A percentile compares a stretch with the other conserved stretches of the same genome.
Conservation (phyloP, 1,140 invertebrate genomes). For the Rhopalosiphum maidis region DNA sequence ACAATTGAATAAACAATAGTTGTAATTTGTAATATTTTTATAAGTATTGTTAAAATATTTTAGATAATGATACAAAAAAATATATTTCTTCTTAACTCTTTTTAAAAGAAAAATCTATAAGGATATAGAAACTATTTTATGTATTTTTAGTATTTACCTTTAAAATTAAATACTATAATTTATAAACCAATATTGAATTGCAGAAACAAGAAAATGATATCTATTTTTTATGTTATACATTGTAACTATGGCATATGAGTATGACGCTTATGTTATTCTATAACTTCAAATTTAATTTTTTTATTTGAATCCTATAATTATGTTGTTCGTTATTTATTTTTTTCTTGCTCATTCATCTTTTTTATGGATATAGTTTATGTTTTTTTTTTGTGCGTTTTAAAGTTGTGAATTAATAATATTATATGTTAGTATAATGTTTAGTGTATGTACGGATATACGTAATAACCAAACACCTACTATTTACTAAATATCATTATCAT, state of each 20-base stretch:
- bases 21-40: background rate
- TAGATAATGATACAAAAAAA: background rate
- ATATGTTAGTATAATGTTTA: too few relatives aligned
- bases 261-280: background rate
- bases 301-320: background rate
- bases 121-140: background rate
- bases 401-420: too few relatives aligned
- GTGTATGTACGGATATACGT: too few relatives aligned
- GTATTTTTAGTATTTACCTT: background rate
- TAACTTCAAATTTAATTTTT: background rate
- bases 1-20: background rate
- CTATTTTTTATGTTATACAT: background rate
- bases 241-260: background rate
- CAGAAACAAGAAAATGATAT: background rate
- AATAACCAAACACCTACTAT: too few relatives aligned
- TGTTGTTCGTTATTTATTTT: background rate
- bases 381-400: too few relatives aligned
- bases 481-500: too few relatives aligned
- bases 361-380: background rate
- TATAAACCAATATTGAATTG: background rate
- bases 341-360: background rate
- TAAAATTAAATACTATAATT: background rate
- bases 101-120: background rate
- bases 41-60: background rate
- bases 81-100: background rate